Percentiles rank a stretch among this genome's conserved stretches.
These are phyloP conservation scores for Panthera uncia DNA, from an alignment of 2,113 vertebrate species.

Conservation along the genomic window DNA sequence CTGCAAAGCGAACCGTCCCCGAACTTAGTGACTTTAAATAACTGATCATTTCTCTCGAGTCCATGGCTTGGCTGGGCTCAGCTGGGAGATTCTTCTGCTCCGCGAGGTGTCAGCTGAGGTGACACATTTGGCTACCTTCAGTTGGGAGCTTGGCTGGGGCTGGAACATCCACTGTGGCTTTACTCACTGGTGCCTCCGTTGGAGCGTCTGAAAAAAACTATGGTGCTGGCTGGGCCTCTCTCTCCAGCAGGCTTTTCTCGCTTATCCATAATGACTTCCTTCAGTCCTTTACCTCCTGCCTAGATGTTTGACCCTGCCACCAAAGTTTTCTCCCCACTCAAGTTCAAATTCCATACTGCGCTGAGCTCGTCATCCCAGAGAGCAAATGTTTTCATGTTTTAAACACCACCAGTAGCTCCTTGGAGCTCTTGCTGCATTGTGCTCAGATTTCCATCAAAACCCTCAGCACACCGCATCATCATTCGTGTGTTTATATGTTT, in stretches of 20 bases:
- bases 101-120: rapidly evolving
- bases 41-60: neutral
- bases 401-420: neutral
- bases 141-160: neutral
- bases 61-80: neutral
- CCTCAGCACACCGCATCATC: neutral
- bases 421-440: neutral
- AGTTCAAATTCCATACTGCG: neutral
- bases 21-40: neutral
- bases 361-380: neutral
- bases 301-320: neutral
- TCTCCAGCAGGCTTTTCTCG: neutral
- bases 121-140: neutral
- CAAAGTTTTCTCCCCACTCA: neutral
- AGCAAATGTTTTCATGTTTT: neutral
- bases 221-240: neutral
- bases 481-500: neutral
- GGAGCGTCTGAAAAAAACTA: neutral
- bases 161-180: neutral
- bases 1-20: neutral
- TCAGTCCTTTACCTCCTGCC: neutral
- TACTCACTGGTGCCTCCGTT: neutral
- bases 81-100: slow-evolving; percentile 41
- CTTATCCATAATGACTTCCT: neutral
- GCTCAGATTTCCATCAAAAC: neutral